Base-by-base conservation (phyloP, 2,888 invertebrate genomes). In the Teinopalpus imperialis region DNA sequence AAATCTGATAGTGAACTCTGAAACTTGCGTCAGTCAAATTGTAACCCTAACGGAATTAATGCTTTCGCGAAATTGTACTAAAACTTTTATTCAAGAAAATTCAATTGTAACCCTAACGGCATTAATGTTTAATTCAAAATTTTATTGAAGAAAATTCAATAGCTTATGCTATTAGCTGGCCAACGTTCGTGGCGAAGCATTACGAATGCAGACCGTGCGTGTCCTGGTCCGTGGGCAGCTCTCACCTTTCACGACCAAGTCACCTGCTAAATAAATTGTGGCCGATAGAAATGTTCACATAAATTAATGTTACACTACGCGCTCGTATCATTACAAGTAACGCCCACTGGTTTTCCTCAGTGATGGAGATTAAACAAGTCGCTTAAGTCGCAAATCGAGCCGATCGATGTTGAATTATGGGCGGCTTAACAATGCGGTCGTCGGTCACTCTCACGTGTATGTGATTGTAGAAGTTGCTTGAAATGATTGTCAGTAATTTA, bases 241-340 rank as follows among this genome's bases (percentile, higher is more conserved):
- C 62, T 65, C 66, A 59, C 63, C 69, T 69, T 62, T 67, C 67
- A 67, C 66, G 60, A 60, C 48, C 53, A 41, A 68, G 70, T 71
- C 75, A 76, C 75, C 66, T 71, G 76, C 66, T 66, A 69, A 72
- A 79, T 76, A 77, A 73, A 75, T 76, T 65, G 56, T 56, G 60
- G 47, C 54, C 58, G 72, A 74, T 74, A 69, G 68, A 69, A 76
- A 72, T 66, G 66, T 72, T 64, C 63, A 65, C 64, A 69, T 75
- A 76, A 80, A 76, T 77, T 74, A 74, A 67, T 59, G 64, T 66
- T 61, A 63, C 68, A 66, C 63, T 63, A 61, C 62, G 52, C 59
- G 54, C 49, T 48, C 54, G 62, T 61, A 56, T 58, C 62, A 60
- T 63, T 61, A 60, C 54, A 44, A 46, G 49, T 52, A 59, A 62